Conservation (phyloP, 37 sponge, comb jelly and placozoan species). For the Beroe ovata region DNA sequence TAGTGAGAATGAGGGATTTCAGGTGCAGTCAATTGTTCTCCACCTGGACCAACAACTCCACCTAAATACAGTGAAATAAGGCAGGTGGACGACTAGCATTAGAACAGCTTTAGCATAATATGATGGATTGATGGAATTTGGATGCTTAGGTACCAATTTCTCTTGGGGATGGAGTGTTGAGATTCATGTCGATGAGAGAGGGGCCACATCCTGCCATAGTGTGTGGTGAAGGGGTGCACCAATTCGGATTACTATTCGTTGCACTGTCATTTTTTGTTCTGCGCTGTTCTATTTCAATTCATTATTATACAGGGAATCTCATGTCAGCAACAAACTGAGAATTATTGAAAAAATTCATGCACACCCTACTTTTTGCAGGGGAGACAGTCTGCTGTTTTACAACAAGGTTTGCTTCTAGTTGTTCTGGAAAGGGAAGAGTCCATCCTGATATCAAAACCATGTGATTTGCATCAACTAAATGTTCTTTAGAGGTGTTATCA, state of each 20-base stretch:
- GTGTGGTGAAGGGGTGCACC: slow-evolving; percentile 31
- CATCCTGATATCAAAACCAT: slow-evolving; percentile 50
- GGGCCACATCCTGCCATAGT: not conserved
- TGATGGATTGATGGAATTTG: too few relatives aligned
- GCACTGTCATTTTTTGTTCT: not conserved
- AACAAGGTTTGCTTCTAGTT: not conserved
- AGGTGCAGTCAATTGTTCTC: not conserved
- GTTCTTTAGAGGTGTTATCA: not conserved
- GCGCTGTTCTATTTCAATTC: not conserved
- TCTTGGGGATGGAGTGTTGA: slow-evolving; percentile 52
- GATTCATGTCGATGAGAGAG: slow-evolving; percentile 22
- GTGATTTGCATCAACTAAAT: slow-evolving; percentile 3
- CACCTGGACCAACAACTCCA: too few relatives aligned
- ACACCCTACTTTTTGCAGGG: slow-evolving; percentile 16
- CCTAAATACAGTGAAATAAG: too few relatives aligned
- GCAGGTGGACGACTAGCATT: too few relatives aligned
- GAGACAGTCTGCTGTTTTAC: not conserved
- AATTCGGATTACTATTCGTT: not conserved
- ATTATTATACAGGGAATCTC: too few relatives aligned
- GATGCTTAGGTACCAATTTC: too few relatives aligned
- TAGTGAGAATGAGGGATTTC: not conserved
- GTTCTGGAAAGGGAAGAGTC: slow-evolving; percentile 21
- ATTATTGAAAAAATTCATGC: not conserved
- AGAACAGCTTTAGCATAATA: too few relatives aligned
- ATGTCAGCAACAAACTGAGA: not conserved